Base-by-base conservation (phyloP, 2,888 invertebrate species). In the Escarpia spicata region DNA sequence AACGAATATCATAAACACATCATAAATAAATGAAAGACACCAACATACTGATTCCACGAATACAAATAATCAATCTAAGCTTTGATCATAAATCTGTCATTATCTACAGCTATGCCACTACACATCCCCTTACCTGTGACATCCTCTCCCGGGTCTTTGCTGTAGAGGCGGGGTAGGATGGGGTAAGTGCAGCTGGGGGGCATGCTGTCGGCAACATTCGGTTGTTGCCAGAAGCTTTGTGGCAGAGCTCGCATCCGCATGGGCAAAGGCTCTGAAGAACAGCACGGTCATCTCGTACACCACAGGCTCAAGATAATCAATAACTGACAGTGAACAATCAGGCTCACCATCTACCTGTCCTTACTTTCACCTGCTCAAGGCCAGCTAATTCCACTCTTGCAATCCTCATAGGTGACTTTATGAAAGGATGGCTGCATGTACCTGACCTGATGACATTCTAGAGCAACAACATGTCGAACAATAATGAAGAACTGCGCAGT, bases 171-270 rank as follows among this genome's bases (percentile, higher is more conserved):
- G 4, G 97, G 96, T 93, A 97, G 95, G 44, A 96, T 95, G 26
- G 96, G 96, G 93, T 96, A 96, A 92, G 96, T 95, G 43, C 95
- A 96, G 3, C 96, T 97, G 6, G 97, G 97, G 0, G 97, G 96
- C 60, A 96, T 95, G 45, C 96, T 95, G 91, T 96, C 95, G 0
- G 97, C 96, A 92, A 96, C 95, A 94, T 97, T 97, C 3, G 97
- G 97, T 94, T 97, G 97, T 95, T 97, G 97, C 97, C 97, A 97
- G 95, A 97, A 97, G 19, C 97, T 97, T 94, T 96, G 97, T 15
- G 97, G 97, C 93, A 97, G 95, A 3, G 97, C 97, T 90, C 97
- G 95, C 93, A 97, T 94, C 94, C 97, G 96, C 97, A 97, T 97
- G 15, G 97, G 97, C 92, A 97, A 94, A 0, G 97, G 97, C 92